Evolutionary conservation across 2,113 vertebrate genomes (phyloP).

Genomic region (Synodontis membranacea): DNA sequence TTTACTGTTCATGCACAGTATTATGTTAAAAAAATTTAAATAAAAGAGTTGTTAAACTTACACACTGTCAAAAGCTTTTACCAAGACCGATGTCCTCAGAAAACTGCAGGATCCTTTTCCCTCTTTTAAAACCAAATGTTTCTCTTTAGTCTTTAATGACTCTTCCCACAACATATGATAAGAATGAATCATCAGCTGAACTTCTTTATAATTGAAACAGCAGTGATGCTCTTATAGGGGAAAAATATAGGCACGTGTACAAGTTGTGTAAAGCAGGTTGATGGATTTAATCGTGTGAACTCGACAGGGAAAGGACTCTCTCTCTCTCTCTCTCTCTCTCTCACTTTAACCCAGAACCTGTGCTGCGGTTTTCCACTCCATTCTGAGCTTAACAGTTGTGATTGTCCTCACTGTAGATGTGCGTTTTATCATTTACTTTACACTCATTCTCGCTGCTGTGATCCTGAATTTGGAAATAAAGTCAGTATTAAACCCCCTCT

Average conservation of each 20-base stretch:
- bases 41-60: background rate
- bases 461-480: constrained; percentile 92
- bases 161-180: too few relatives aligned
- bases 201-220: background rate
- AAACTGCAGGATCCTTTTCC: background rate
- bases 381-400: constrained; percentile 82
- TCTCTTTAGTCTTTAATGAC: background rate
- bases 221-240: background rate
- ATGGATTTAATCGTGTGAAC: background rate
- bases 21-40: background rate
- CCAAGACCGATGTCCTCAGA: background rate
- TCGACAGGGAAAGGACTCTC: background rate
- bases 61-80: background rate
- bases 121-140: too few relatives aligned
- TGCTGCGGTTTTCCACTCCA: constrained; percentile 62
- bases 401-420: constrained; percentile 79
- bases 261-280: background rate
- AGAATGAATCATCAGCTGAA: background rate
- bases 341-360: constrained; percentile 14
- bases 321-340: background rate
- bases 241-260: background rate
- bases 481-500: constrained; percentile 77
- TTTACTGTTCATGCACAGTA: background rate
- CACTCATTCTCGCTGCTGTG: constrained; percentile 81
- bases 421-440: constrained; percentile 81